These are phyloP conservation scores for Halocynthia roretzi DNA, from an alignment of 23 tunicate genomes.

Conservation along the genomic window DNA sequence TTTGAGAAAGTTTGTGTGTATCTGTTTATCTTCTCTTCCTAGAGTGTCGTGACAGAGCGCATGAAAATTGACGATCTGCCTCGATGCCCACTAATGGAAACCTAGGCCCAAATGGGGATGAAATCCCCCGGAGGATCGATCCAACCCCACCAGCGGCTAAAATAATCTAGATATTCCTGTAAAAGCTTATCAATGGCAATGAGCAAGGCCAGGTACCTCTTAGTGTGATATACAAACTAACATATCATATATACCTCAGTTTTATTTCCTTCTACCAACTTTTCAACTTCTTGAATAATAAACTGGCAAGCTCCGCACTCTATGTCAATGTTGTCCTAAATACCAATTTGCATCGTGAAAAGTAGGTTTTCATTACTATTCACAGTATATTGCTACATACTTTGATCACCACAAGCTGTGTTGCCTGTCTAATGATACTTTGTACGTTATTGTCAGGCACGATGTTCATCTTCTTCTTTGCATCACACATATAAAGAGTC, in stretches of 20 bases:
- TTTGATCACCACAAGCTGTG: neutral
- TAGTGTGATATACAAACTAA: neutral
- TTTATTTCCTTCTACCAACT: conserved; percentile 54
- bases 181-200: no score
- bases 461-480: conserved; percentile 6
- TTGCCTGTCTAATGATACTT: no score
- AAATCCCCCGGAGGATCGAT: no score
- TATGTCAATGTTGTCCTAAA: conserved; percentile 23
- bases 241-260: conserved; percentile 41
- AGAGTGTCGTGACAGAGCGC: no score
- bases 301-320: conserved; percentile 46
- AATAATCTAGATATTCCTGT: no score
- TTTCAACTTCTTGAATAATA: conserved; percentile 61
- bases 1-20: no score
- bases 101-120: neutral
- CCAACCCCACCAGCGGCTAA: no score
- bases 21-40: no score
- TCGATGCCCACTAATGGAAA: neutral
- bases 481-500: conserved; percentile 43
- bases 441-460: no score
- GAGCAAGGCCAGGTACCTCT: neutral
- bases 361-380: neutral
- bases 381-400: neutral
- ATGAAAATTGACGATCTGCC: neutral
- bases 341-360: neutral